phyloP scores from a whole-genome alignment of 2,797 vertebrate genomes.

The Apogon talboti region DNA sequence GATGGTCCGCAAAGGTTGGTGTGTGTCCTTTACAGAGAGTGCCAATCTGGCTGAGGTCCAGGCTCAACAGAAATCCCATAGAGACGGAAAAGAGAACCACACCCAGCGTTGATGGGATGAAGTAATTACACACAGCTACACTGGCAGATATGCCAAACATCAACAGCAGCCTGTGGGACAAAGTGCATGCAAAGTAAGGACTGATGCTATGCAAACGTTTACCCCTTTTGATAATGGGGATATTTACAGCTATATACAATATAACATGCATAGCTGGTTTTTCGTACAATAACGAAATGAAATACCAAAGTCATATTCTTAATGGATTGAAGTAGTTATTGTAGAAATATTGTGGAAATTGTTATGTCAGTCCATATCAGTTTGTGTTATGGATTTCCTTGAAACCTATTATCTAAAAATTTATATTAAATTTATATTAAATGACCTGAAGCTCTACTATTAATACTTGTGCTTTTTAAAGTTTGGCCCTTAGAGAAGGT shows the following conservation, averaged over 20 bases:
- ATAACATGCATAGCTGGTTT: neutral
- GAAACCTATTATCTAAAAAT: too few species aligned
- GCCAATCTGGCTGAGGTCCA: slow-evolving; percentile 90
- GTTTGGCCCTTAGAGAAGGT: too few species aligned
- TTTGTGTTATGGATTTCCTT: too few species aligned
- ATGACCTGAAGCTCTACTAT: too few species aligned
- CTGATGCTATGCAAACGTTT: slow-evolving; percentile 17
- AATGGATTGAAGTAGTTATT: too few species aligned
- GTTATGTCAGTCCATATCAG: too few species aligned
- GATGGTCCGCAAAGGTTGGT: slow-evolving; percentile 43
- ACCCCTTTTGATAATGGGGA: slow-evolving; percentile 30
- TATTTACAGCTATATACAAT: neutral
- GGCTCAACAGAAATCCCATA: slow-evolving; percentile 94
- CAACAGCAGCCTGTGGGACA: slow-evolving; percentile 87
- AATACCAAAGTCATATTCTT: too few species aligned
- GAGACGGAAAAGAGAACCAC: slow-evolving; percentile 93
- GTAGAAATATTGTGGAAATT: too few species aligned
- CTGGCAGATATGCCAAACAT: slow-evolving; percentile 91
- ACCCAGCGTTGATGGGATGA: slow-evolving; percentile 91
- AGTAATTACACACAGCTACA: slow-evolving; percentile 89
- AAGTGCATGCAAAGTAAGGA: slow-evolving; percentile 24
- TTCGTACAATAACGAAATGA: neutral
- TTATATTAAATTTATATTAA: too few species aligned
- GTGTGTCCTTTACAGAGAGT: slow-evolving; percentile 70
- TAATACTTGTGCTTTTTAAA: too few species aligned